phyloP scores from a whole-genome alignment of 2,797 vertebrate genomes.

The Notoglanidium macrostoma region DNA sequence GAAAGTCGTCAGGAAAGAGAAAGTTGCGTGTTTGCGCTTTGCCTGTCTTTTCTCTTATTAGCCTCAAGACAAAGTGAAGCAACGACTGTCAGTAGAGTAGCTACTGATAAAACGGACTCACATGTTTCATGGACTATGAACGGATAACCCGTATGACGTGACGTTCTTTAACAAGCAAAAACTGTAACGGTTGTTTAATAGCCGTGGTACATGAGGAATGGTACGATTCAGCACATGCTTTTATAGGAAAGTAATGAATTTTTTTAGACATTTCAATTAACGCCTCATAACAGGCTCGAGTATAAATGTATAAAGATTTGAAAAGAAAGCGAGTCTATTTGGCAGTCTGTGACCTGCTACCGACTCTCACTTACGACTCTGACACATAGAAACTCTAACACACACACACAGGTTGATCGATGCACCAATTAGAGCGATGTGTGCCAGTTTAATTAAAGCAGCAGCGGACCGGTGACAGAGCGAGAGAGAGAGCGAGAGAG shows the following conservation, averaged over 20 bases:
- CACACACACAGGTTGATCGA: constrained; percentile 44
- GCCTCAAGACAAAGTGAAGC: too few species aligned
- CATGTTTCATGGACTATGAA: too few species aligned
- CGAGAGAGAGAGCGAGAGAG: constrained; percentile 30
- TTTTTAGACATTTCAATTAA: neutral
- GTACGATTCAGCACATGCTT: neutral
- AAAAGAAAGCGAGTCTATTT: neutral
- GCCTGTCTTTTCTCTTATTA: too few species aligned
- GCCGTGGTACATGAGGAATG: too few species aligned
- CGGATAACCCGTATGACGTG: neutral
- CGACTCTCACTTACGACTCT: neutral
- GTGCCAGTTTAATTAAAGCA: constrained; percentile 62
- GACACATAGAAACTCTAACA: constrained; percentile 14
- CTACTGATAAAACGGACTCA: too few species aligned
- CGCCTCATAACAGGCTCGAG: neutral
- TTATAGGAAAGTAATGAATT: neutral
- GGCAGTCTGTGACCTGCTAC: neutral
- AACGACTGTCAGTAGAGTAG: too few species aligned
- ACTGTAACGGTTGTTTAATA: neutral
- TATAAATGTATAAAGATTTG: neutral
- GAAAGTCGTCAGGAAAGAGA: neutral
- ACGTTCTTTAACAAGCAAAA: neutral
- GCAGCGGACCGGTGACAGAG: constrained; percentile 21
- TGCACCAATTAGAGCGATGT: constrained; percentile 58
- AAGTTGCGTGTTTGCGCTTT: neutral